These are phyloP conservation scores for Hirtodrosophila confusa DNA, from an alignment of 2,888 invertebrate species.

Conservation along the genomic window DNA sequence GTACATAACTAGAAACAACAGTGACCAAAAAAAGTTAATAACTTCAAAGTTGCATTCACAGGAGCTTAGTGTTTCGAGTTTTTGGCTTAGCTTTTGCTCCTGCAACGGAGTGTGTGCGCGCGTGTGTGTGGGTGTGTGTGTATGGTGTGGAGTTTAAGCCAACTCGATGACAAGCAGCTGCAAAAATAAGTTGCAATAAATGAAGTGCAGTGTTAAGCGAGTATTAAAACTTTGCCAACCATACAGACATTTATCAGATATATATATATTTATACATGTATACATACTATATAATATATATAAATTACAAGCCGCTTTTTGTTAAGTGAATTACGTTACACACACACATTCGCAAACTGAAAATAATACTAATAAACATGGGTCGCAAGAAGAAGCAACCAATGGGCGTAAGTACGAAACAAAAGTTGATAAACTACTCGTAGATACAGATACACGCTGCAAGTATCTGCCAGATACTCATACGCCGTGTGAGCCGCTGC, in stretches of 20 bases:
- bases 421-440: constrained; percentile 39
- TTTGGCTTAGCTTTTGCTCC: constrained; percentile 56
- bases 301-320: constrained; percentile 50
- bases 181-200: constrained; percentile 55
- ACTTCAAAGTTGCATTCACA: constrained; percentile 67
- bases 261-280: constrained; percentile 3
- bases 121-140: constrained; percentile 16
- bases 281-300: constrained; percentile 14
- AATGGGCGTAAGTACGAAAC: constrained; percentile 66
- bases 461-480: constrained; percentile 27
- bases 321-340: constrained; percentile 51
- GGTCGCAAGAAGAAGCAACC: constrained; percentile 66
- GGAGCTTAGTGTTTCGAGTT: constrained; percentile 65
- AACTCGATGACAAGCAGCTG: constrained; percentile 42
- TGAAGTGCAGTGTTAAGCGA: constrained; percentile 60
- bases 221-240: constrained; percentile 35
- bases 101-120: constrained; percentile 20
- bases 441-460: constrained; percentile 27
- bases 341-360: constrained; percentile 7
- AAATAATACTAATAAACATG: constrained; percentile 42
- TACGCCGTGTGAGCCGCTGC: constrained; percentile 1
- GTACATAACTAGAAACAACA: constrained; percentile 22
- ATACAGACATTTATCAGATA: constrained; percentile 28
- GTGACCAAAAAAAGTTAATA: constrained; percentile 51
- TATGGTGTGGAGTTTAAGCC: constrained; percentile 36